Conservation (phyloP, 1,140 invertebrate species). For the Drosophila busckii region DNA sequence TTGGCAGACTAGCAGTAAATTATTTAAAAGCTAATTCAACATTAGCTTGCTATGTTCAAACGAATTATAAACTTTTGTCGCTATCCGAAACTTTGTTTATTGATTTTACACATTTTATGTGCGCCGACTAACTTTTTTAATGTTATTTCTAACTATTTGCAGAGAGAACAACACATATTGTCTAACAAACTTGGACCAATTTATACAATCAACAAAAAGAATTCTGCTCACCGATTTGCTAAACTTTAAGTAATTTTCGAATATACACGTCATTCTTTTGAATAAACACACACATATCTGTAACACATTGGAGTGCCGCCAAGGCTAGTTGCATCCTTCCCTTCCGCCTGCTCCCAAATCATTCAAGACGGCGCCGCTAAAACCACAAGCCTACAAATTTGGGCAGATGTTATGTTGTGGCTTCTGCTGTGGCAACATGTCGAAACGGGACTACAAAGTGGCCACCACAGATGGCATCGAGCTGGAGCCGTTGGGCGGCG, state of each 20-base stretch:
- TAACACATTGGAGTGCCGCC: background rate
- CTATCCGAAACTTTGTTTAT: no score
- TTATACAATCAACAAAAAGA: conserved; percentile 42
- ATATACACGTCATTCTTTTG: conserved; percentile 18
- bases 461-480: conserved; percentile 78
- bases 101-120: no score
- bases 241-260: conserved; percentile 28
- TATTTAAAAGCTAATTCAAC: no score
- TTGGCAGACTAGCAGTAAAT: no score
- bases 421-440: conserved; percentile 78
- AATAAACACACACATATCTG: conserved; percentile 16
- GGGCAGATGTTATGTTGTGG: conserved; percentile 79
- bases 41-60: no score
- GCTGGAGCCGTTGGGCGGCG: conserved; percentile 77
- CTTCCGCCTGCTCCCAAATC: conserved; percentile 2
- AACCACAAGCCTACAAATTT: conserved; percentile 67
- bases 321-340: background rate
- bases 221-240: conserved; percentile 50
- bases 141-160: no score
- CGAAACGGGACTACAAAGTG: conserved; percentile 78
- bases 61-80: no score
- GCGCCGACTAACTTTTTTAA: no score
- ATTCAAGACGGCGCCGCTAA: conserved; percentile 63
- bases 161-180: conserved; percentile 35
- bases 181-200: conserved; percentile 56